Conservation (phyloP, 2,113 vertebrate genomes). For the Speoplatyrhinus poulsoni region DNA sequence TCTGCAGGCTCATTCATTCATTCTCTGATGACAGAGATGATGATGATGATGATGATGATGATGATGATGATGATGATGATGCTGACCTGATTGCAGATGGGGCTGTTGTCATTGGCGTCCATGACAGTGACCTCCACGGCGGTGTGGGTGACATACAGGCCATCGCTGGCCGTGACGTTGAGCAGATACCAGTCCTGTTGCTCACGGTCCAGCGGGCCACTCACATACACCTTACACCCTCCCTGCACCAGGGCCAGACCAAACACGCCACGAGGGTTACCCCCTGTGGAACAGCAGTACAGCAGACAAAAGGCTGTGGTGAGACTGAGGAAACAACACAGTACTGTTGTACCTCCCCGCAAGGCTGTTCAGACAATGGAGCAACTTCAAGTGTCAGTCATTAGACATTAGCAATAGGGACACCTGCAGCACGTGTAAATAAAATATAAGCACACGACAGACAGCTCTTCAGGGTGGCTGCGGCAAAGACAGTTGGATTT, state of each 20-base stretch:
- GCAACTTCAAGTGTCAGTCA: no score
- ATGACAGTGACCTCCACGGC: slow-evolving; percentile 88
- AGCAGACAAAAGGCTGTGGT: not conserved
- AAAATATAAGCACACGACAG: no score
- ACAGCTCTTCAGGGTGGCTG: no score
- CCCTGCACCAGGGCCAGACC: slow-evolving; percentile 88
- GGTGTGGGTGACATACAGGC: slow-evolving; percentile 87
- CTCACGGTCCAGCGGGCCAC: slow-evolving; percentile 90
- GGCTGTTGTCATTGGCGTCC: slow-evolving; percentile 94
- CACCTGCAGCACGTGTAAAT: no score
- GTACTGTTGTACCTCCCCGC: no score
- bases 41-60: no score
- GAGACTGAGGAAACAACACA: not conserved
- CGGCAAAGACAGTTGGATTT: no score
- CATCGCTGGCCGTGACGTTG: slow-evolving; percentile 93
- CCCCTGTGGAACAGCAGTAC: slow-evolving; percentile 69
- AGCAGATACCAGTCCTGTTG: slow-evolving; percentile 91
- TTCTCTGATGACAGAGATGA: no score
- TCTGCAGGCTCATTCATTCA: no score
- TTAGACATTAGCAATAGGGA: no score
- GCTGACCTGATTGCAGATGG: slow-evolving; percentile 92
- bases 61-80: no score
- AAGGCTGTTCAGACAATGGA: no score
- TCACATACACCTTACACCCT: slow-evolving; percentile 95
- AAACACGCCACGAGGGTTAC: slow-evolving; percentile 89